Conservation (phyloP, 2,797 vertebrate genomes). For the Amphiprion clarkii region DNA sequence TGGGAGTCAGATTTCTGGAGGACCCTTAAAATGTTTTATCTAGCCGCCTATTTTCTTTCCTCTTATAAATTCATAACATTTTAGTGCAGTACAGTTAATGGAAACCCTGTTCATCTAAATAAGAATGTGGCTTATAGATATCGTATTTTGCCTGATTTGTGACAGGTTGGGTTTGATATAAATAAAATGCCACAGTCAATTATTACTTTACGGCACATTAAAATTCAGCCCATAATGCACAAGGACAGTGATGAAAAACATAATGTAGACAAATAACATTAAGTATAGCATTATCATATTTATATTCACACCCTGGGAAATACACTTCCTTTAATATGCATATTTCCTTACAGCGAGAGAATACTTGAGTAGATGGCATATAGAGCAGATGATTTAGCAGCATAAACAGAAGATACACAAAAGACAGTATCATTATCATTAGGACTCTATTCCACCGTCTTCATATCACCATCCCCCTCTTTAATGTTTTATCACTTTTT, state of each 20-base stretch:
- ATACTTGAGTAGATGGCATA: conserved; percentile 28
- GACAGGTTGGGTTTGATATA: not conserved
- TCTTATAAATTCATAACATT: not conserved
- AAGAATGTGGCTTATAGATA: not conserved
- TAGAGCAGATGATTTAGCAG: conserved; percentile 30
- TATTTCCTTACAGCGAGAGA: conserved; percentile 40
- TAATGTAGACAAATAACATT: conserved; percentile 43
- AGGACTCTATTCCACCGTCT: conserved; percentile 25
- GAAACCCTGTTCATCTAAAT: not conserved
- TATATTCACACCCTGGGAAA: conserved; percentile 49
- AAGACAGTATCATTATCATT: conserved; percentile 58
- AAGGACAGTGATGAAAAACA: conserved; percentile 22
- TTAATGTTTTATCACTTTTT: conserved; percentile 34
- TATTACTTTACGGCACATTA: conserved; percentile 14
- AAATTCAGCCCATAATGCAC: conserved; percentile 12
- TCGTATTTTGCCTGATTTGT: not conserved
- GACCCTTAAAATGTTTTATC: not conserved
- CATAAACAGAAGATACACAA: conserved; percentile 48
- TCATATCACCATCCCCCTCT: conserved; percentile 33
- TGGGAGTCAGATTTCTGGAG: too few species aligned
- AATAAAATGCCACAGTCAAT: not conserved
- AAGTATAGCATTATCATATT: conserved; percentile 43
- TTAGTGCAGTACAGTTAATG: not conserved
- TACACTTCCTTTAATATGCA: conserved; percentile 53
- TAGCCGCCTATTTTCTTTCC: not conserved